Base-by-base conservation (phyloP, 2,888 invertebrate species). In the Mythimna impura region DNA sequence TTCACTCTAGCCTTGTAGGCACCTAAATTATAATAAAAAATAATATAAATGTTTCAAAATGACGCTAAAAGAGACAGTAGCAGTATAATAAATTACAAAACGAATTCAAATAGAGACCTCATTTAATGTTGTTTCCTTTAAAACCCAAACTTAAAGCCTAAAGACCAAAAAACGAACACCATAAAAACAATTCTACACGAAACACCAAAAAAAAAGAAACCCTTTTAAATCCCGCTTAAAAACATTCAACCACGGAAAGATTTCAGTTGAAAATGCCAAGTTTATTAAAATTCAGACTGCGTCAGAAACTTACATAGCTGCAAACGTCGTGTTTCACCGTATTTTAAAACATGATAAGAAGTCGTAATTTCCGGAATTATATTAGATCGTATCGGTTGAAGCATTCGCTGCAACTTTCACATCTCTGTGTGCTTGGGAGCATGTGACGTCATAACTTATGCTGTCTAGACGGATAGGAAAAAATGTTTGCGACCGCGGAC, bases 291-390 rank as follows among this genome's bases (percentile, higher is more conserved):
- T 85, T 83, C 86, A 66, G 58, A 22, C 74, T 65, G 73, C 86
- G 80, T 82, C 58, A 66, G 55, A 83, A 85, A 85, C 84, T 83
- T 85, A 78, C 76, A 63, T 74, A 66, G 64, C 76, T 76, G 73
- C 81, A 69, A 85, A 82, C 78, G 84, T 85, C 84, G 84, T 83
- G 78, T 81, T 83, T 83, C 74, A 82, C 73, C 81, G 73, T 64
- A 86, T 83, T 85, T 86, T 85, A 75, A 79, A 84, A 78, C 84
- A 84, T 78, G 85, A 84, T 86, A 85, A 86, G 84, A 84, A 78
- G 73, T 75, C 58, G 74, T 83, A 86, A 84, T 86, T 82, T 85
- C 84, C 74, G 73, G 76, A 71, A 67, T 80, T 78, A 82, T 68
- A 68, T 82, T 81, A 78, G 79, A 82, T 78, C 12, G 55, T 82